phyloP scores from a whole-genome alignment of 2,797 vertebrate species.

The Poecilia velifera region DNA sequence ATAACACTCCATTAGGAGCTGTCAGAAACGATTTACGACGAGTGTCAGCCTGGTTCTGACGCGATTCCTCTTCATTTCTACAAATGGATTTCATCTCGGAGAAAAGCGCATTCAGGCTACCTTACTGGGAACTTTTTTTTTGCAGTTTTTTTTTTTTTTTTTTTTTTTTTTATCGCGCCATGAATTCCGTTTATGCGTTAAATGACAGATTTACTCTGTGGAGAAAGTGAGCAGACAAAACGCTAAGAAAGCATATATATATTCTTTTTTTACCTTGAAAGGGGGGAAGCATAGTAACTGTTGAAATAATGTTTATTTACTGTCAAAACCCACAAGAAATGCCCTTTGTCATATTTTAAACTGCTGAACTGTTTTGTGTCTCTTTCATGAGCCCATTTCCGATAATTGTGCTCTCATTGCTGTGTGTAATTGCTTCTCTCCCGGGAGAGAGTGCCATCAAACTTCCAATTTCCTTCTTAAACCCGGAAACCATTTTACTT shows the following conservation, averaged over 20 bases:
- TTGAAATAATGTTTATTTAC: neutral
- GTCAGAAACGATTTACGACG: constrained; percentile 69
- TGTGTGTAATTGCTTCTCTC: constrained; percentile 73
- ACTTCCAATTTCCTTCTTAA: constrained; percentile 72
- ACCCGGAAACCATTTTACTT: constrained; percentile 70
- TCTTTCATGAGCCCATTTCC: constrained; percentile 69
- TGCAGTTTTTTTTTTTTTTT: too few species aligned
- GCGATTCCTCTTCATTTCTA: constrained; percentile 60
- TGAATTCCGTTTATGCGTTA: constrained; percentile 48
- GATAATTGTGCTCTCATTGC: constrained; percentile 63
- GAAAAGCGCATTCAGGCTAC: constrained; percentile 20
- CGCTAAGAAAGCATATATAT: neutral
- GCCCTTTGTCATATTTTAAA: constrained; percentile 35
- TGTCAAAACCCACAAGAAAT: neutral
- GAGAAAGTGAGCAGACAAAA: constrained; percentile 25
- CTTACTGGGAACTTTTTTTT: constrained; percentile 60
- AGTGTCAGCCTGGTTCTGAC: constrained; percentile 62
- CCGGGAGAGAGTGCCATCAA: constrained; percentile 73
- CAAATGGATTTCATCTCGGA: constrained; percentile 46
- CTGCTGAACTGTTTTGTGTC: constrained; percentile 51
- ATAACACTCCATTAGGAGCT: constrained; percentile 60
- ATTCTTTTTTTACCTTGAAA: neutral
- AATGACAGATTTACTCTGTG: constrained; percentile 49
- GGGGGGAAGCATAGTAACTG: neutral
- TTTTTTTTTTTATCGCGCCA: constrained; percentile 48